phyloP scores from a whole-genome alignment of 2,113 vertebrate species.

The Platycercus adscitus region DNA sequence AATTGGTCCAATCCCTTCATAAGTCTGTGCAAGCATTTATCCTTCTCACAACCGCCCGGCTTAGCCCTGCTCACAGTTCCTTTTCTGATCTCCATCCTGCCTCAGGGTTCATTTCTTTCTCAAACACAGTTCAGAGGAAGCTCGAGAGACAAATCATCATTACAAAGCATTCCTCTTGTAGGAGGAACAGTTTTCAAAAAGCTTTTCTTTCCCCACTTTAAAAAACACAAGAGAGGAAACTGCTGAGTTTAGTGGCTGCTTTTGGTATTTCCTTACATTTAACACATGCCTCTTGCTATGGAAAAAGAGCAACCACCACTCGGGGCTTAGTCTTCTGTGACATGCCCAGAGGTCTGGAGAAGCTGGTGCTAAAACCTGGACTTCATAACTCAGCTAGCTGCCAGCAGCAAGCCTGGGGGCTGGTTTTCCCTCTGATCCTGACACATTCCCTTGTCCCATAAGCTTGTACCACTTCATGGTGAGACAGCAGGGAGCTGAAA shows the following conservation, averaged over 20 bases:
- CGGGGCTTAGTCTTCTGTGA: neutral
- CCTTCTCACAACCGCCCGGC: neutral
- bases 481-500: neutral
- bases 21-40: neutral
- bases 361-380: neutral
- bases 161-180: constrained; percentile 19
- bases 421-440: neutral
- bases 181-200: neutral
- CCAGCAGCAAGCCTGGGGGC: neutral
- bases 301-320: neutral
- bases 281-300: neutral
- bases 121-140: neutral
- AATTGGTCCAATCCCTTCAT: neutral
- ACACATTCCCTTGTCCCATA: neutral
- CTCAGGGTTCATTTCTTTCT: constrained; percentile 32
- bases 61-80: neutral
- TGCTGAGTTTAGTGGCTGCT: neutral
- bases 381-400: neutral
- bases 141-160: constrained; percentile 3
- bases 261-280: constrained; percentile 4
- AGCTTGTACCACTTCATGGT: neutral
- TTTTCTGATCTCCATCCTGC: neutral
- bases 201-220: neutral
- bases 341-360: neutral
- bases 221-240: neutral